Percentiles rank a stretch among this genome's conserved stretches.
phyloP scores from a whole-genome alignment of 2,888 invertebrate species.

The Aphidoletes aphidimyza region DNA sequence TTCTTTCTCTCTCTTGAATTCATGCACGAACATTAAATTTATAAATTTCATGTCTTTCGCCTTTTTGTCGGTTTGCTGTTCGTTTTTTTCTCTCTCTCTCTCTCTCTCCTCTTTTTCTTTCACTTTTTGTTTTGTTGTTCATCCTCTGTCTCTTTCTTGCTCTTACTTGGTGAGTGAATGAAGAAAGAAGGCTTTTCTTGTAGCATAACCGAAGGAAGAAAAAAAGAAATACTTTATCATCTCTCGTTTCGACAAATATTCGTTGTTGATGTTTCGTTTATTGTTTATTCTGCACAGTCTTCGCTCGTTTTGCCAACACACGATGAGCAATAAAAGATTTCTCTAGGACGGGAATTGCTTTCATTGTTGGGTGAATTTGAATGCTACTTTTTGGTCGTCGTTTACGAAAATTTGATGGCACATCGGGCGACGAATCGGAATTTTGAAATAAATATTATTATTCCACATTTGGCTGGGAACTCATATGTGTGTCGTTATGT shows the following conservation, averaged over 20 bases:
- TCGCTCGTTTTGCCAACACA: not conserved
- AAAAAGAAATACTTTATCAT: constrained; percentile 40
- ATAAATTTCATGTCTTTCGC: not conserved
- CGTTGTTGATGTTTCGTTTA: constrained; percentile 38
- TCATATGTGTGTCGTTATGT: not conserved
- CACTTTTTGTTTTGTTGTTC: too few relatives aligned
- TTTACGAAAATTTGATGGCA: constrained; percentile 31
- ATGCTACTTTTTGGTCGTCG: not conserved
- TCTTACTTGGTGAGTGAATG: too few relatives aligned
- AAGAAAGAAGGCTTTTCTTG: too few relatives aligned
- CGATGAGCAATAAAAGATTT: constrained; percentile 19
- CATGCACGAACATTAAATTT: constrained; percentile 54
- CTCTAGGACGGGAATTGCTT: too few relatives aligned
- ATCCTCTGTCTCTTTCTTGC: too few relatives aligned
- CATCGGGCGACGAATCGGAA: not conserved
- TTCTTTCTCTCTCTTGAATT: too few relatives aligned
- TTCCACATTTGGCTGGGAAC: not conserved
- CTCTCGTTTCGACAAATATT: constrained; percentile 43
- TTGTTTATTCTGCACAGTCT: constrained; percentile 5
- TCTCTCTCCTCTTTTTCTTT: too few relatives aligned
- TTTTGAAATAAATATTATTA: constrained; percentile 47
- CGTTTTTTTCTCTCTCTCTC: too few relatives aligned
- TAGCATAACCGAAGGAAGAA: not conserved
- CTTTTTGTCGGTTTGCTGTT: not conserved
- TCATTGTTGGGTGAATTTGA: not conserved